phyloP scores from a whole-genome alignment of 1,140 invertebrate species.

The Cryptotermes secundus region DNA sequence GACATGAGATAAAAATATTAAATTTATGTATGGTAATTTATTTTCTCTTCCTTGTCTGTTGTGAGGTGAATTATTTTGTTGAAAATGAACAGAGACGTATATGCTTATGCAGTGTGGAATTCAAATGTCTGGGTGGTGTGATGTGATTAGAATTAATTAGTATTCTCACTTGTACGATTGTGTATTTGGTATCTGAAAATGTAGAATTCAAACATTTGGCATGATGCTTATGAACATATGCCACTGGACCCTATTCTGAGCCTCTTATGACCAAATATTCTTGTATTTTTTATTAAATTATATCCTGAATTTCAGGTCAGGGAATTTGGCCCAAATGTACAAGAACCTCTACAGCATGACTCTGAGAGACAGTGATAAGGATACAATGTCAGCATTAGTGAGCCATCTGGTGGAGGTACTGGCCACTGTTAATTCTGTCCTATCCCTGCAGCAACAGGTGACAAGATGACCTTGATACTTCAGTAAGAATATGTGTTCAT shows the following conservation, averaged over 20 bases:
- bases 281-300: not conserved
- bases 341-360: slow-evolving; percentile 15
- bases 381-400: not conserved
- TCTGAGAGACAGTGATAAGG: not conserved
- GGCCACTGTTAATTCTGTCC: too few relatives aligned
- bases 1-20: not conserved
- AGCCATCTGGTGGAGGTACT: too few relatives aligned
- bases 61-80: too few relatives aligned
- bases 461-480: too few relatives aligned
- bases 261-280: not conserved
- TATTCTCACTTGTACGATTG: not conserved
- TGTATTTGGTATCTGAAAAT: not conserved
- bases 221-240: not conserved
- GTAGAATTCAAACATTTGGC: not conserved
- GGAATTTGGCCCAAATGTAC: not conserved
- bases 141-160: not conserved
- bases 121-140: not conserved
- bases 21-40: not conserved
- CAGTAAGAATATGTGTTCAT: too few relatives aligned
- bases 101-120: too few relatives aligned
- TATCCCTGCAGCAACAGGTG: too few relatives aligned
- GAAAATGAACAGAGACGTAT: too few relatives aligned
- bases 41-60: not conserved
- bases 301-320: not conserved
- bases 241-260: not conserved